Evolutionary conservation across 2,888 invertebrate species (phyloP).

Genomic region (Ceramica pisi): DNA sequence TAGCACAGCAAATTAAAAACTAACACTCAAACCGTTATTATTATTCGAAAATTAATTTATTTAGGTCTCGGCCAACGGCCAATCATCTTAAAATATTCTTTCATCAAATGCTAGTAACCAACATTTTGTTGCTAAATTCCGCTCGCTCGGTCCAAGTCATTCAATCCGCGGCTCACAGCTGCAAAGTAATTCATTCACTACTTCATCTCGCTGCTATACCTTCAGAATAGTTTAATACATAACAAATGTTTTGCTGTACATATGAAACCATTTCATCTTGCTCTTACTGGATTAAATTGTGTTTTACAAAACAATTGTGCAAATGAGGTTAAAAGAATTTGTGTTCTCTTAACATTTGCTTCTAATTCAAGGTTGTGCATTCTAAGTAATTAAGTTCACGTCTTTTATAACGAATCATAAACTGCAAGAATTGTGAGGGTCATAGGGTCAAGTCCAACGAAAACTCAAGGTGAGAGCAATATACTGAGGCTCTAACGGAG

Average conservation of each 20-base stretch:
- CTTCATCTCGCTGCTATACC: slow-evolving; percentile 46
- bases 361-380: slow-evolving; percentile 25
- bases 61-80: slow-evolving; percentile 48
- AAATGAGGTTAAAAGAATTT: slow-evolving; percentile 13
- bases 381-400: slow-evolving; percentile 7
- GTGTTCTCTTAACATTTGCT: slow-evolving; percentile 25
- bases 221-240: slow-evolving; percentile 57
- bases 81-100: slow-evolving; percentile 49
- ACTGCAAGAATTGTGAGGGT: slow-evolving; percentile 11
- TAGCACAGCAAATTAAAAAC: neutral
- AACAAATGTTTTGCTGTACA: slow-evolving; percentile 54
- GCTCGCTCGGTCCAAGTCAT: slow-evolving; percentile 32
- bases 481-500: neutral
- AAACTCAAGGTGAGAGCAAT: slow-evolving; percentile 15
- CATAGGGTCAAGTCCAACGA: slow-evolving; percentile 9
- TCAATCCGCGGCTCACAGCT: slow-evolving; percentile 37
- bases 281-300: slow-evolving; percentile 43
- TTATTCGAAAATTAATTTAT: slow-evolving; percentile 25
- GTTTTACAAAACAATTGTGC: slow-evolving; percentile 23
- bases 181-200: slow-evolving; percentile 55
- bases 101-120: slow-evolving; percentile 30
- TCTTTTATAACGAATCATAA: neutral
- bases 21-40: slow-evolving; percentile 2
- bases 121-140: slow-evolving; percentile 39
- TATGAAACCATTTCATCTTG: slow-evolving; percentile 50